phyloP scores from a whole-genome alignment of 2,888 invertebrate genomes.

The Pyralis farinalis region DNA sequence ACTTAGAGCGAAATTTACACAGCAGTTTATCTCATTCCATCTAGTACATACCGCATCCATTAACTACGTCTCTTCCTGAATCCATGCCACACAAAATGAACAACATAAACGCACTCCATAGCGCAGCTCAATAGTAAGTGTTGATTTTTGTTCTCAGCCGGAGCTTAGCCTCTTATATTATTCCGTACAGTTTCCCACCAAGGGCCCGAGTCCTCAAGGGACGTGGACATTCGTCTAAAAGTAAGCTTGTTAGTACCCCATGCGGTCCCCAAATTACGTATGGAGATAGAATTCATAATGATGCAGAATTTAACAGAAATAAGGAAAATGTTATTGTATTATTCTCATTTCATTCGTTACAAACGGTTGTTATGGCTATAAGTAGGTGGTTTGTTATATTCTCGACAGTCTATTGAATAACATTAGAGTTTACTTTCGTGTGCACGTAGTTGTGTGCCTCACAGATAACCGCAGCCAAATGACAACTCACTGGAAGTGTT shows the following conservation, averaged over 20 bases:
- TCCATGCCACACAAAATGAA: slow-evolving; percentile 43
- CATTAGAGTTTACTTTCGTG: too few species aligned
- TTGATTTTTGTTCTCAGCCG: slow-evolving; percentile 75
- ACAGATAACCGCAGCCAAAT: too few species aligned
- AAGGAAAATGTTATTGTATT: too few species aligned
- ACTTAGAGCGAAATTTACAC: too few species aligned
- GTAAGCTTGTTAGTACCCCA: slow-evolving; percentile 63
- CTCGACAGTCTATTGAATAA: too few species aligned
- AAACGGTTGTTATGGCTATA: neutral
- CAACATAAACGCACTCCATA: slow-evolving; percentile 39
- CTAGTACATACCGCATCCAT: slow-evolving; percentile 31
- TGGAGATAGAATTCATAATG: slow-evolving; percentile 2
- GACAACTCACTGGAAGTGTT: too few species aligned
- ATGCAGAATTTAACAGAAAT: too few species aligned
- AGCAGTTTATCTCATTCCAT: too few species aligned
- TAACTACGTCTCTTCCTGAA: slow-evolving; percentile 1
- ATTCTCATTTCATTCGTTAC: too few species aligned
- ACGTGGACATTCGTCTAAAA: slow-evolving; percentile 46
- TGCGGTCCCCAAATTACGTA: slow-evolving; percentile 15
- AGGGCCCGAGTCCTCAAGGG: slow-evolving; percentile 38
- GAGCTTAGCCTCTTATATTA: slow-evolving; percentile 31
- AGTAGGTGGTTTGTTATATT: too few species aligned
- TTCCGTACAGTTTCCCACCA: slow-evolving; percentile 51
- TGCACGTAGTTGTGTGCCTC: too few species aligned
- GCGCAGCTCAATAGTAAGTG: slow-evolving; percentile 34